Evolutionary conservation across 2,797 vertebrate species (phyloP).

Genomic region (Chiloscyllium punctatum): DNA sequence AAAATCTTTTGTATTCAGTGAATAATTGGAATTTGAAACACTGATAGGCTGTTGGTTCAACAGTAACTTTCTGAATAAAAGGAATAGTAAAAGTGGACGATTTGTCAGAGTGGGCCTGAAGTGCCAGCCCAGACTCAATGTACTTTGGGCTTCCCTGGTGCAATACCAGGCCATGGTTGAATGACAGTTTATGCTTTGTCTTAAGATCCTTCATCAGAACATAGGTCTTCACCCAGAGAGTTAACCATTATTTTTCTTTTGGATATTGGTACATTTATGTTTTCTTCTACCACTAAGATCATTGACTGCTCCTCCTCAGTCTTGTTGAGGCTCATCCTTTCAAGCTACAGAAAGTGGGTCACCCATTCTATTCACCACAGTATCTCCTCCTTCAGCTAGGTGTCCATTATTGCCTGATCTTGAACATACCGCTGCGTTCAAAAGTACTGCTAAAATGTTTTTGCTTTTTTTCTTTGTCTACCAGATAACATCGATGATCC

Average conservation of each 20-base stretch:
- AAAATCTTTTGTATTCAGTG: neutral
- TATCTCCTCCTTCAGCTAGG: neutral
- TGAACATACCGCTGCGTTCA: neutral
- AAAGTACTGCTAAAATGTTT: neutral
- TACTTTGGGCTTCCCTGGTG: neutral
- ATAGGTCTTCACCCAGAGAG: neutral
- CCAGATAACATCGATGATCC: conserved; percentile 92
- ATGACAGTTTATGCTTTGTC: neutral
- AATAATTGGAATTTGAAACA: neutral
- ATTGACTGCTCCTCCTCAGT: neutral
- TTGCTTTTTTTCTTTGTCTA: neutral
- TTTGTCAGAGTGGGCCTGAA: neutral
- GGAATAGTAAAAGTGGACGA: neutral
- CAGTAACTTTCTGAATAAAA: neutral
- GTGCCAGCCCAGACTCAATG: neutral
- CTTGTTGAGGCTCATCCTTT: neutral
- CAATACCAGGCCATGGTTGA: neutral
- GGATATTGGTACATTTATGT: neutral
- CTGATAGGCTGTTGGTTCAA: neutral
- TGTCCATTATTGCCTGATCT: neutral
- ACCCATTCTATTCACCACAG: neutral
- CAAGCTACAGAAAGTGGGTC: neutral
- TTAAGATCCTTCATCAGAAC: neutral
- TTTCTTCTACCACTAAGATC: neutral
- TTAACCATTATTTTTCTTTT: neutral